Evolutionary conservation across 2,888 invertebrate genomes (phyloP), one percentile per base, ranked within the genome.

Genomic region (Cylloceria caligata): DNA sequence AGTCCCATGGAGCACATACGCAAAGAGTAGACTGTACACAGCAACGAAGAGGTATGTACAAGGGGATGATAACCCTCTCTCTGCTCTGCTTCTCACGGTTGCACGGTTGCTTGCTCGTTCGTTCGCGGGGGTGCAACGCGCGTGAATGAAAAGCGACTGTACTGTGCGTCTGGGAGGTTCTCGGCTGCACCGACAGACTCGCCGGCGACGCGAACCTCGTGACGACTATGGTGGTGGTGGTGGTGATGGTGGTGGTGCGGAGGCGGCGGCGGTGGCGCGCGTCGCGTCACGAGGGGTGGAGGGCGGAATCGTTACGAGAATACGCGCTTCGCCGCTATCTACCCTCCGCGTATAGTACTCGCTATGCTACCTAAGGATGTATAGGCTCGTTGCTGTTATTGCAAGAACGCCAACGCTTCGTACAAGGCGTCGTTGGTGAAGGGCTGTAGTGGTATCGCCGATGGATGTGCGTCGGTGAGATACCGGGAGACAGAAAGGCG

Each of bases 291-390:
- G 65, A 67, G 68, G 62, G 79, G 64, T 42, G 71, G 64, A 57
- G 64, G 55, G 68, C 78, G 78, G 65, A 75, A 82, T 82, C 82
- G 82, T 82, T 82, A 79, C 82, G 78, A 49, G 82, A 78, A 79
- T 75, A 78, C 64, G 57, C 68, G 57, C 30, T 57, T 69, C 77
- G 55, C 27, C 11, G 52, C 52, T 21, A 24, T 3, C 49, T 24
- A 24, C 24, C 21, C 47, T 5, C 6, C 16, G 47, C 7, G 21
- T 19, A 49, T 7, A 21, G 49, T 49, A 19, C 49, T 21, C 9
- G 7, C 19, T 49, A 49, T 49, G 21, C 7, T 24, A 6, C 24
- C 24, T 24, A 13, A 13, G 24, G 52, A 52, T 24, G 52, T 52
- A 21, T 21, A 24, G 52, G 11, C 21, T 7, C 13, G 52, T 11